Base-by-base conservation (phyloP, 2,888 invertebrate genomes). In the Xanthostigma xanthostigma region DNA sequence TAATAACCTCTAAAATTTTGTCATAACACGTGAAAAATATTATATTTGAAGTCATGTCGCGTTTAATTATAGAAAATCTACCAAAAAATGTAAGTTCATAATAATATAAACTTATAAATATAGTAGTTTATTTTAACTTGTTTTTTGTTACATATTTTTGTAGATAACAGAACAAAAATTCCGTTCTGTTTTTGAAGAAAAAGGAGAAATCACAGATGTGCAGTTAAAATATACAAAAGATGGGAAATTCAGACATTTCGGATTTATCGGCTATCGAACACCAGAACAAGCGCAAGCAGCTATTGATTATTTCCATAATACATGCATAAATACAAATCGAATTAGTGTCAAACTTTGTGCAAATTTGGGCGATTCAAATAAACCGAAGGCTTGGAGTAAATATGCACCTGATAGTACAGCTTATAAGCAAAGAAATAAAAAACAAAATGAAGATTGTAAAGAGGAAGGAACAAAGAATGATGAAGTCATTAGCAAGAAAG, bases 371-470 rank as follows among this genome's bases (percentile, higher is more conserved):
- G 78, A 79, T 60, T 62, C 75, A 40, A 73, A 73, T 46, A 94
- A 94, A 64, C 89, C 92, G 2, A 79, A 87, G 65, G 78, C 94
- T 0, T 94, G 94, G 93, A 95, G 93, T 64, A 93, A 92, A 70
- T 84, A 94, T 70, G 78, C 92, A 1, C 64, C 76, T 37, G 90
- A 90, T 51, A 88, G 84, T 62, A 76, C 78, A 50, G 76, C 77
- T 6, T 78, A 74, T 58, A 75, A 76, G 57, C 76, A 74, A 53
- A 58, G 70, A 27, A 69, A 73, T 57, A 64, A 68, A 55, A 60
- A 69, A 58, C 58, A 59, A 55, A 54, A 51, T n/a, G 54, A 61
- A 48, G 56, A 63, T 53, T 52, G 57, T 55, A 55, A 53, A 10
- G 57, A 63, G 44, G 53, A 54, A 44, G 49, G 57, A 53, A 39